Base-by-base conservation (phyloP, 1,140 invertebrate species). In the Chironomus tepperi region DNA sequence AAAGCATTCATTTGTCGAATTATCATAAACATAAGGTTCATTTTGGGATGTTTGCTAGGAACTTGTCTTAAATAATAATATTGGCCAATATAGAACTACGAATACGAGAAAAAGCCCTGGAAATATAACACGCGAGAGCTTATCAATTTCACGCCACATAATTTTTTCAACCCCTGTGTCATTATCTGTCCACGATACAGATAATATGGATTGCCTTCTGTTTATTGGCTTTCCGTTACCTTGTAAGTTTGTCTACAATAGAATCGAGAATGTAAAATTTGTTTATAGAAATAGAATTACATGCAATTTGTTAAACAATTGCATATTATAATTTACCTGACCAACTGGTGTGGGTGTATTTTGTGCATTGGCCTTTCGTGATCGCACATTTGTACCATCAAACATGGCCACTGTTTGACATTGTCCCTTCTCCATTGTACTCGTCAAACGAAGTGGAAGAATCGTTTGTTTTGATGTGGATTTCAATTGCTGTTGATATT, bases 71-170 rank as follows among this genome's bases (percentile, higher is more conserved):
- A 90, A 82, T 8, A 91, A 80, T 21, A 91, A 81, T 72, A 90
- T 88, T 1, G 89, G 89, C 90, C 90, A 92, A 81, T 91, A 92
- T 76, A 91, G 81, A 0, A 89, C 83, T n/a, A 89, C 85, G 80
- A 92, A 92, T 9, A 91, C 81, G 47, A 91, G 84, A 80, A 92
- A 93, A 6, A 92, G 79, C 7, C 86, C 85, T n/a, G 90, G 91
- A 79, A 93, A 93, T 6, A 91, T 86, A 42, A 90, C 85, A 47
- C 90, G 84, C 3, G 88, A 89, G 0, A 88, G 79, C 77, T 87
- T 86, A 79, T 90, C 89, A 43, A 90, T 89, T 83, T 89, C 88
- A 43, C 86, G 81, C 88, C 88, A 90, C 75, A 90, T 83, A 2
- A 89, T 86, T 75, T 87, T 86, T 76, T 89, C 87, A 77, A 88